Percentiles rank a stretch among this genome's conserved stretches.
Evolutionary conservation across 35 echinoderm and acorn worm species (phyloP).

Genomic region (Diadema setosum): DNA sequence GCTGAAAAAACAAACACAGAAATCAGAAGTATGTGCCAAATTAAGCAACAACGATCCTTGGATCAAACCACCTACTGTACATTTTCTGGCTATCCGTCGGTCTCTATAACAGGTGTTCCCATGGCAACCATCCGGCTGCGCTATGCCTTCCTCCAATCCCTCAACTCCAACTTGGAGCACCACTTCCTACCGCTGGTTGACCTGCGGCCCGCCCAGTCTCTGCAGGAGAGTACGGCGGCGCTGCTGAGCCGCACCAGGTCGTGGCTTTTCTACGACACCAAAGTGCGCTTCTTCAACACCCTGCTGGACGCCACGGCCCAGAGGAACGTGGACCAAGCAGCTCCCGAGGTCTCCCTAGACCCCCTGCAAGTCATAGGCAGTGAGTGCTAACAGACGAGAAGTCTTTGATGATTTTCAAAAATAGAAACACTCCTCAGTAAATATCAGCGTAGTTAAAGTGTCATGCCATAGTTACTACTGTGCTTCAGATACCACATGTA

Average conservation of each 20-base stretch:
- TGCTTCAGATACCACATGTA: no score
- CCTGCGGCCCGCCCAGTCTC: slow-evolving; percentile 59
- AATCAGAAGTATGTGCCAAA: no score
- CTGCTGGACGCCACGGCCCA: slow-evolving; percentile 68
- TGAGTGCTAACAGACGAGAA: no score
- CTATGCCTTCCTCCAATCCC: slow-evolving; percentile 65
- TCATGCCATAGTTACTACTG: no score
- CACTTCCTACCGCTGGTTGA: slow-evolving; percentile 70
- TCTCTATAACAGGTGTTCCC: slow-evolving; percentile 40
- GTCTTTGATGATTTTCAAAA: no score
- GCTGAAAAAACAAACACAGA: no score
- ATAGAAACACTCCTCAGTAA: no score
- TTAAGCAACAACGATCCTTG: no score
- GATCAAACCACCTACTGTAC: no score
- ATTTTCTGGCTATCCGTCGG: no score
- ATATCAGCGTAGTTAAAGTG: no score
- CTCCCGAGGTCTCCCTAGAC: slow-evolving; percentile 66
- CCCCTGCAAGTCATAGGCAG: slow-evolving; percentile 65
- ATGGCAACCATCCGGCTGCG: slow-evolving; percentile 49
- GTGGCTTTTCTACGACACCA: slow-evolving; percentile 72
- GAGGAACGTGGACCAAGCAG: slow-evolving; percentile 63
- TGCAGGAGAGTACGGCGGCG: slow-evolving; percentile 52
- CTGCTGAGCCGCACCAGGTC: slow-evolving; percentile 24
- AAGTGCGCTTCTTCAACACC: slow-evolving; percentile 60
- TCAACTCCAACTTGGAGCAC: slow-evolving; percentile 59